Conservation (phyloP, 2,797 vertebrate species). For the Crocidura indochinensis region DNA sequence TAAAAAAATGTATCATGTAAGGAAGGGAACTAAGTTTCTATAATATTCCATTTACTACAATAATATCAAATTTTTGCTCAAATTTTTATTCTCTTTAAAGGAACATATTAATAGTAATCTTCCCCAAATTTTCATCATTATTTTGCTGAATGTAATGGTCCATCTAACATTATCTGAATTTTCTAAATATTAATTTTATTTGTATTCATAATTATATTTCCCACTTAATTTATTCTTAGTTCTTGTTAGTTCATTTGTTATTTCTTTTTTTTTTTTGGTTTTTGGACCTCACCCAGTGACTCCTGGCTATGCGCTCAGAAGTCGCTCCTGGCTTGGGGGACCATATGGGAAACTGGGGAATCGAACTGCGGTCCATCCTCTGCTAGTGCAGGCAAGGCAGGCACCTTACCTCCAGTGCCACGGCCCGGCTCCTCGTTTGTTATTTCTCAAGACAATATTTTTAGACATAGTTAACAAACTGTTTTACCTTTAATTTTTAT, state of each 20-base stretch:
- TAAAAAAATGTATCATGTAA: slow-evolving; percentile 15
- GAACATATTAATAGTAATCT: neutral
- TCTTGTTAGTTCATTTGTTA: slow-evolving; percentile 19
- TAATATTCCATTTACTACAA: slow-evolving; percentile 25
- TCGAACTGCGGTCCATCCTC: too few relatives aligned
- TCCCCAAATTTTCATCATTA: neutral
- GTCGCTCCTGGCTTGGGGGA: too few relatives aligned
- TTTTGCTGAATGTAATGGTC: neutral
- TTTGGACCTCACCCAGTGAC: too few relatives aligned
- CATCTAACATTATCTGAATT: neutral
- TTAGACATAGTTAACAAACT: neutral
- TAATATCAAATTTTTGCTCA: neutral
- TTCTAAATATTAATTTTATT: slow-evolving; percentile 40
- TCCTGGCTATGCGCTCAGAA: too few relatives aligned
- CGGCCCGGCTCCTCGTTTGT: too few relatives aligned
- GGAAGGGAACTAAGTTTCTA: neutral
- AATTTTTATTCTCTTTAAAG: slow-evolving; percentile 36
- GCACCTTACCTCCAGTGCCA: too few relatives aligned
- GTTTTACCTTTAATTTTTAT: neutral
- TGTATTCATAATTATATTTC: slow-evolving; percentile 7
- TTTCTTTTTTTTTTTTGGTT: too few relatives aligned
- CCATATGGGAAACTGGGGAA: too few relatives aligned
- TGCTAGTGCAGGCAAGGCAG: too few relatives aligned
- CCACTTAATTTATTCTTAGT: slow-evolving; percentile 15
- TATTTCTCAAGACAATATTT: neutral